Evolutionary conservation across 2,113 vertebrate genomes (phyloP), one percentile per base, ranked within the genome.

Genomic region (Regulus satrapa): DNA sequence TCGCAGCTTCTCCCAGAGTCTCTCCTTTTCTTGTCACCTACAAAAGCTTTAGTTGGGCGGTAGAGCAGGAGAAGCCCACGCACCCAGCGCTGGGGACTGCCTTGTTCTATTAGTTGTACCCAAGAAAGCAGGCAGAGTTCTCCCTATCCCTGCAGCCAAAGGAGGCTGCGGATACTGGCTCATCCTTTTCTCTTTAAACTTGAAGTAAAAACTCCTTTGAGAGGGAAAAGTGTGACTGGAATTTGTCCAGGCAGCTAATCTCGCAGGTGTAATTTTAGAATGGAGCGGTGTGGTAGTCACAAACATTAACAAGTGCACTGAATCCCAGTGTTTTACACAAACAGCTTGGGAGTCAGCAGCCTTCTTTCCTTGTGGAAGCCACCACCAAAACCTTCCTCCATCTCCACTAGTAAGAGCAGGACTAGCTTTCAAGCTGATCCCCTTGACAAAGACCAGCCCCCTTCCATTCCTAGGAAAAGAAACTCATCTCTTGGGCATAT

Each of bases 1-100:
- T 66, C 89, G 29, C 76, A 62, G 67, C 63, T 91, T 95, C 94
- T 88, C 73, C 56, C 55, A 29, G 85, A 63, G 64, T 86, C 85
- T 89, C 77, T 83, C 76, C 49, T 92, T 88, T 61, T 23, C 83
- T 92, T 88, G 63, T 23, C 83, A 61, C 20, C 84, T 91, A 92
- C 92, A 87, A 92, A 98, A 95, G 84, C 71, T 97, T 96, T 80
- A 91, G 77, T 25, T 95, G 75, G 26, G 24, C 92, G 77, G 32
- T 56, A 31, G 46, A 75, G 51, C 28, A 86, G 43, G 49, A 80
- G 82, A 82, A 88, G 51, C 34, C 67, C 86, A 75, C 10, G 17
- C 45, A 56, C 19, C 23, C 79, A 64, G 71, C 79, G 82, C 26
- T 59, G 25, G 38, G 48, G 11, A n/a, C 81, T 85, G 75, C 66